These are phyloP conservation scores for Portevinia maculata DNA, from an alignment of 2,888 invertebrate genomes.

Conservation along the genomic window DNA sequence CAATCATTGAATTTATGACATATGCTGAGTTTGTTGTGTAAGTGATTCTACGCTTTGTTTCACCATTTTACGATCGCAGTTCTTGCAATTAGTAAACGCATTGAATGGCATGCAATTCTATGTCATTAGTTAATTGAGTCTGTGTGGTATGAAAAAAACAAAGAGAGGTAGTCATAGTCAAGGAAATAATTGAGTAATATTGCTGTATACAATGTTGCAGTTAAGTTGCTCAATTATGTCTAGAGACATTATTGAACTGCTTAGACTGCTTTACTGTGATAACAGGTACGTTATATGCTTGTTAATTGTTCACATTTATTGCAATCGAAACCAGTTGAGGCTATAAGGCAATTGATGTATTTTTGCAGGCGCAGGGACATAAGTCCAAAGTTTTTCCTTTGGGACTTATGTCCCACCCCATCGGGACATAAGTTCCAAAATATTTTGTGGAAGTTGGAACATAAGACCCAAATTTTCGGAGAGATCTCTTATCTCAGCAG, in stretches of 20 bases:
- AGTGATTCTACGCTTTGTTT: conserved; percentile 25
- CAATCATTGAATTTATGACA: conserved; percentile 39
- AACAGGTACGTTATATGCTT: too few species aligned
- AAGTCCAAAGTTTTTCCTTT: too few species aligned
- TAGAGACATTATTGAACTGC: background rate
- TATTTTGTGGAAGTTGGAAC: too few species aligned
- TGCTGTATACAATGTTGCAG: background rate
- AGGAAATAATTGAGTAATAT: background rate
- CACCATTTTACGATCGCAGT: conserved; percentile 28
- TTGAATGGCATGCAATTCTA: background rate
- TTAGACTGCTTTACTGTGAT: background rate
- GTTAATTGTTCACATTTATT: too few species aligned
- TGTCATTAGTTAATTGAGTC: conserved; percentile 44
- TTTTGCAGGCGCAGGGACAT: too few species aligned
- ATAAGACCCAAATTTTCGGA: too few species aligned
- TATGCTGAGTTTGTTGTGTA: conserved; percentile 19
- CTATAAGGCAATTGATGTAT: too few species aligned
- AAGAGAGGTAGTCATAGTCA: background rate
- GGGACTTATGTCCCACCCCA: too few species aligned
- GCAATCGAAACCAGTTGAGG: too few species aligned
- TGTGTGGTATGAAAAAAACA: background rate
- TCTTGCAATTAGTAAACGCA: conserved; percentile 42
- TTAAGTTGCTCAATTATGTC: background rate
- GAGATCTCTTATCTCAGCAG: too few species aligned
- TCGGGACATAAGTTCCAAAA: too few species aligned